These are phyloP conservation scores for Serinus canaria DNA, from an alignment of 2,113 vertebrate genomes.

Conservation along the genomic window DNA sequence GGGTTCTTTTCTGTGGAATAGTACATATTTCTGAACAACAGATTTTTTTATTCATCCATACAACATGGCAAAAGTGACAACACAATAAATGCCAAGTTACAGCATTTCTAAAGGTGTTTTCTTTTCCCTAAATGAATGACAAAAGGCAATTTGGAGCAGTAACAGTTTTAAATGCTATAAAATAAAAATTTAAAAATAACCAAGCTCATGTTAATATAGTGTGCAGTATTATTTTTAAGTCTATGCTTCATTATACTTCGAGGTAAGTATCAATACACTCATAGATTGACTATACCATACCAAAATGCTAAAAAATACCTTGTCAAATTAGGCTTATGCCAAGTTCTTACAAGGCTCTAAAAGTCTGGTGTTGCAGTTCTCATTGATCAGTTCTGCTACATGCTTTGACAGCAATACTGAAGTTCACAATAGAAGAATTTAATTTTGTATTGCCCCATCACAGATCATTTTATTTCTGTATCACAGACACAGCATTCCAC, in stretches of 20 bases:
- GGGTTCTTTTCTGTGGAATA: neutral
- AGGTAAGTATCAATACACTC: neutral
- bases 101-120: neutral
- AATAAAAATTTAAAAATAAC: neutral
- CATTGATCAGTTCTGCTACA: neutral
- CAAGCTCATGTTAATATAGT: neutral
- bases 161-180: neutral
- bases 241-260: neutral
- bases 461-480: neutral
- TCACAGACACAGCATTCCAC: neutral
- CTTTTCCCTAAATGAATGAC: neutral
- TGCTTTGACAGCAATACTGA: neutral
- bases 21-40: neutral
- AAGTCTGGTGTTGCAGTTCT: neutral
- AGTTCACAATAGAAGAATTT: neutral
- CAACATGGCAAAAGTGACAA: neutral
- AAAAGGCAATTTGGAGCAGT: neutral
- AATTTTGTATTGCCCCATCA: neutral
- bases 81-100: neutral
- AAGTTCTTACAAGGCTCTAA: neutral
- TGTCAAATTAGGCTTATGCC: neutral
- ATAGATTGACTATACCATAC: neutral
- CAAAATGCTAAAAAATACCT: neutral
- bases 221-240: neutral
- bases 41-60: neutral